These are phyloP conservation scores for Diacarnus erythraeanus DNA, from an alignment of 37 sponge, comb jelly and placozoan species.

Conservation along the genomic window DNA sequence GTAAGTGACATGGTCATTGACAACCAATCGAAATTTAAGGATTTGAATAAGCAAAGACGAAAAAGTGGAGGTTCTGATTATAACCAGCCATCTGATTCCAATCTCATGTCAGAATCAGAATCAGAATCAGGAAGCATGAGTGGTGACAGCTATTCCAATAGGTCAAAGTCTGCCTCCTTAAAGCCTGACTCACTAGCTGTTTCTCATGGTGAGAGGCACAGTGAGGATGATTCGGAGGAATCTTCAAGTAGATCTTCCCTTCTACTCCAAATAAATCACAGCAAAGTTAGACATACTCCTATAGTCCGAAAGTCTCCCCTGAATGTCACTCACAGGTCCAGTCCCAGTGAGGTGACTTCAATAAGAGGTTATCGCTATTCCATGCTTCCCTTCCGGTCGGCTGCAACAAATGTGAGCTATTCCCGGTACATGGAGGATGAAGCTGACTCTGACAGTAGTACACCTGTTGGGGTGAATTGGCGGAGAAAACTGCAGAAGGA, in stretches of 20 bases:
- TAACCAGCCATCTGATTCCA: constrained; percentile 9
- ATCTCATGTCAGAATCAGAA: not conserved
- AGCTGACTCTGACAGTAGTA: constrained; percentile 1
- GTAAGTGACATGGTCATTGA: constrained; percentile 12
- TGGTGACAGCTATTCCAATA: not conserved
- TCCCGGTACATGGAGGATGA: not conserved
- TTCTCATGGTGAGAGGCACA: not conserved
- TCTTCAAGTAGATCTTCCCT: not conserved
- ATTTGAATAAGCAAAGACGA: not conserved
- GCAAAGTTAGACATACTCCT: not conserved
- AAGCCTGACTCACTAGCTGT: not conserved
- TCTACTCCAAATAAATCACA: not conserved
- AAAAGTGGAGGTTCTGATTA: constrained; percentile 23
- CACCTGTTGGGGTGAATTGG: not conserved
- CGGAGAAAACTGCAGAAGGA: not conserved
- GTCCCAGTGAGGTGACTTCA: constrained; percentile 4
- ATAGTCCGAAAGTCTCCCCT: constrained; percentile 3
- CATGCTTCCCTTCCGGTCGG: constrained; percentile 8
- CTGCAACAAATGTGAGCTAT: constrained; percentile 21
- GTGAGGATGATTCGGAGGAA: not conserved
- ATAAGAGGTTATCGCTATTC: constrained; percentile 4
- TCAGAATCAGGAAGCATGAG: not conserved
- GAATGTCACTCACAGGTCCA: not conserved
- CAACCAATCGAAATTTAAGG: not conserved
- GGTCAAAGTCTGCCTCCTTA: not conserved